These are phyloP conservation scores for Arrhamphus sclerolepis DNA, from an alignment of 2,797 vertebrate genomes.

Conservation along the genomic window DNA sequence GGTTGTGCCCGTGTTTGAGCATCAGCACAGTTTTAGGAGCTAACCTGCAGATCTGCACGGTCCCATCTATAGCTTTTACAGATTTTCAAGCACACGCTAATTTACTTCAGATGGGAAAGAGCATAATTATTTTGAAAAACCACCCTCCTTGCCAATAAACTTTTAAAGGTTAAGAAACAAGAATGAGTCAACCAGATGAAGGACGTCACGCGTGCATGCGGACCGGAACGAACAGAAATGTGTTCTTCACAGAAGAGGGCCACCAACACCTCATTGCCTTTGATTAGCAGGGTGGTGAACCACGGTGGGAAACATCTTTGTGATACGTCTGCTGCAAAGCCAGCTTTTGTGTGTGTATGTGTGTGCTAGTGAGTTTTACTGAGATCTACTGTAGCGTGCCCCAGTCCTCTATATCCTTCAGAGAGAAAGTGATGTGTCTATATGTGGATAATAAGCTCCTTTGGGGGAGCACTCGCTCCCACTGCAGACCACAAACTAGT, in stretches of 20 bases:
- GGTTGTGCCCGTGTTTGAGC: background rate
- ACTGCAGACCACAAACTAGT: constrained; percentile 68
- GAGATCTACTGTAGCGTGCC: constrained; percentile 34
- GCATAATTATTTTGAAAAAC: constrained; percentile 45
- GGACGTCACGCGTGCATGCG: constrained; percentile 14
- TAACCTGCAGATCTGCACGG: too few relatives aligned
- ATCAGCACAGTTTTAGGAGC: background rate
- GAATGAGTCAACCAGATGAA: constrained; percentile 31
- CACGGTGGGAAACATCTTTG: constrained; percentile 49
- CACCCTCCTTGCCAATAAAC: constrained; percentile 30
- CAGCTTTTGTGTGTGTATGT: constrained; percentile 4
- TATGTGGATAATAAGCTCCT: constrained; percentile 79
- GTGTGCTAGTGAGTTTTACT: constrained; percentile 3
- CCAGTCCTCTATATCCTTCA: constrained; percentile 59
- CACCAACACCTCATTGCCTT: constrained; percentile 72
- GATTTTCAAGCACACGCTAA: too few relatives aligned
- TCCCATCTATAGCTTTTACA: too few relatives aligned
- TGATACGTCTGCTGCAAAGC: constrained; percentile 41
- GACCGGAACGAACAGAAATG: constrained; percentile 11
- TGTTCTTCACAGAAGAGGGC: constrained; percentile 32
- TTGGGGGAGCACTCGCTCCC: constrained; percentile 63
- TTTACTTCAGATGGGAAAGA: constrained; percentile 21
- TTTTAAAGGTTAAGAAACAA: constrained; percentile 42
- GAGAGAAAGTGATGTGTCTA: constrained; percentile 70
- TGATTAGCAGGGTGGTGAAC: constrained; percentile 66